Conservation (phyloP, 2,888 invertebrate genomes). For the Acrocera orbiculus region DNA sequence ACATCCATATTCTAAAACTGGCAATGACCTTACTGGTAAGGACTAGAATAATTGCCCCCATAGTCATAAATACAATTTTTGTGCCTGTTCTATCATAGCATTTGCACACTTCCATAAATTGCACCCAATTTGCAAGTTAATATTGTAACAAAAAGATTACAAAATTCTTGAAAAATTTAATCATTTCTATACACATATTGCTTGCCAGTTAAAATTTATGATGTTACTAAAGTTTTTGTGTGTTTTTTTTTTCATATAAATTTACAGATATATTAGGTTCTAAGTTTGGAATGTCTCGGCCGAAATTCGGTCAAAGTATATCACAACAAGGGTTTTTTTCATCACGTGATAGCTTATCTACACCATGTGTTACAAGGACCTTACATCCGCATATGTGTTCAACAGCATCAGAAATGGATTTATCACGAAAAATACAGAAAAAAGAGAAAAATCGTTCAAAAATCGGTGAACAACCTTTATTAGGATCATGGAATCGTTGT, state of each 20-base stretch:
- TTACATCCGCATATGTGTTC: constrained; percentile 36
- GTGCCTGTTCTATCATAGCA: too few species aligned
- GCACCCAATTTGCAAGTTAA: too few species aligned
- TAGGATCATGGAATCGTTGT: constrained; percentile 47
- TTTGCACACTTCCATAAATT: too few species aligned
- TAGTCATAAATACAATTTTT: too few species aligned
- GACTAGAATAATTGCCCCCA: too few species aligned
- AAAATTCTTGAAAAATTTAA: too few species aligned
- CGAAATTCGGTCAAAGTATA: constrained; percentile 32
- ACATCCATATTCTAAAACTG: too few species aligned
- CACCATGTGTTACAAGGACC: constrained; percentile 46
- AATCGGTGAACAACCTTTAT: constrained; percentile 56
- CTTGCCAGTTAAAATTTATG: too few species aligned
- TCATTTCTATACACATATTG: too few species aligned
- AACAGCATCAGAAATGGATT: constrained; percentile 54
- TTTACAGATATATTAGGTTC: constrained; percentile 57
- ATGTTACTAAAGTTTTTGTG: too few species aligned
- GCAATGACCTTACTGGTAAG: too few species aligned
- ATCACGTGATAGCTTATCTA: constrained; percentile 56
- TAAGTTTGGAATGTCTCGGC: constrained; percentile 54
- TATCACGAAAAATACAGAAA: constrained; percentile 44
- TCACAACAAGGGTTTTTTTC: constrained; percentile 47
- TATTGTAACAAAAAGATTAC: too few species aligned
- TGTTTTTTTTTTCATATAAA: constrained; percentile 11
- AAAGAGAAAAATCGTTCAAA: constrained; percentile 45